phyloP scores from a whole-genome alignment of 2,113 vertebrate species.

The Uria lomvia region DNA sequence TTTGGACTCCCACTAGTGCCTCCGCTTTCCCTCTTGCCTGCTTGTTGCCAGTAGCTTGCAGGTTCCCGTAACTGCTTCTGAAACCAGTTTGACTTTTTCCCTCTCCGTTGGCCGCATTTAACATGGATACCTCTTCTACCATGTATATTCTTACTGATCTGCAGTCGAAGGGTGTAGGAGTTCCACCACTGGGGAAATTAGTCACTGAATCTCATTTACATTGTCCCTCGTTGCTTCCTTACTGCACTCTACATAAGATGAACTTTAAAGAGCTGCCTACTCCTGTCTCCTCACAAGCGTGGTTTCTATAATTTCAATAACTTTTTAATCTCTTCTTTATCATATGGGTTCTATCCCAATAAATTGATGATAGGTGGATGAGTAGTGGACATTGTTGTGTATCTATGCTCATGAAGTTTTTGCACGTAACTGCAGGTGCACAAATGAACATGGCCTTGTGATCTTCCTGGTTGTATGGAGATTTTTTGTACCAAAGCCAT shows the following conservation, averaged over 20 bases:
- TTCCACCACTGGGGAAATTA: conserved; percentile 42
- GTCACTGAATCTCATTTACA: conserved; percentile 42
- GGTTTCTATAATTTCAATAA: background rate
- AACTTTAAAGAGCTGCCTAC: conserved; percentile 28
- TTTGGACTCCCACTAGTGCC: background rate
- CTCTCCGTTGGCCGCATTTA: background rate
- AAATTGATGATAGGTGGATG: background rate
- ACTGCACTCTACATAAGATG: background rate
- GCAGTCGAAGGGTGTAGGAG: conserved; percentile 28
- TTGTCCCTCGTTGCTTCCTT: conserved; percentile 16
- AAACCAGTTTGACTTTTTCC: background rate
- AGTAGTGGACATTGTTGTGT: background rate
- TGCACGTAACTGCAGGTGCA: background rate
- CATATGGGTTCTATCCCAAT: background rate
- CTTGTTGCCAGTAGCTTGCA: background rate
- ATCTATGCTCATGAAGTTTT: background rate
- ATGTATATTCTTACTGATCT: background rate
- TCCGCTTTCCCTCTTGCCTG: background rate
- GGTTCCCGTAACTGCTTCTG: background rate
- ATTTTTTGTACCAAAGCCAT: background rate
- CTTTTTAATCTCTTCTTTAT: background rate
- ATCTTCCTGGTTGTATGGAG: background rate
- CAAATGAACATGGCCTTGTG: background rate
- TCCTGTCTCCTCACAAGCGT: background rate
- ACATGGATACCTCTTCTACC: background rate